A percentile compares a stretch with the other conserved stretches of the same genome.
Conservation (phyloP, 2,888 invertebrate species). For the Heterodera filipjevi region DNA sequence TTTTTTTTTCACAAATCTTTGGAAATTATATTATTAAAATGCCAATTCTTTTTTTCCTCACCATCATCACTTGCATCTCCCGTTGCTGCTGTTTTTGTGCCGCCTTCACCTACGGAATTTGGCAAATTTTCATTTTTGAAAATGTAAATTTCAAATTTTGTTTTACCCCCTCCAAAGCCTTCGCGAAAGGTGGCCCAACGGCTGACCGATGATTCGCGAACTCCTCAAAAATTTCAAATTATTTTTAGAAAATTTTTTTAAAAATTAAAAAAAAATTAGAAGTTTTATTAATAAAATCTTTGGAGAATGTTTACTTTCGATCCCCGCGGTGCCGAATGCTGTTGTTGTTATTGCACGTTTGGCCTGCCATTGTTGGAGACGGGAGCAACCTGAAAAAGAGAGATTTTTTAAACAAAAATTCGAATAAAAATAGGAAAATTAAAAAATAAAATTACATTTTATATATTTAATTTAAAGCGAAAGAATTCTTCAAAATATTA, state of each 20-base stretch:
- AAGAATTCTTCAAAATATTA: too few relatives aligned
- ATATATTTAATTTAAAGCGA: too few relatives aligned
- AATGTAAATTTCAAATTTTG: background rate
- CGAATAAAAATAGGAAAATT: background rate
- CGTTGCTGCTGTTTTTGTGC: background rate
- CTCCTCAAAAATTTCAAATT: background rate
- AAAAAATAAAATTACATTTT: too few relatives aligned
- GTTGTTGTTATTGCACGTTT: background rate
- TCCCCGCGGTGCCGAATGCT: background rate
- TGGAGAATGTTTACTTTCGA: too few relatives aligned
- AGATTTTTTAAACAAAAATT: background rate
- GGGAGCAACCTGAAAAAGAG: slow-evolving; percentile 8
- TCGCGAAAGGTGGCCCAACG: slow-evolving; percentile 2
- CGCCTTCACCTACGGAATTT: background rate
- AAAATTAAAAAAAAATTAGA: too few relatives aligned
- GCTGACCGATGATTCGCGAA: background rate
- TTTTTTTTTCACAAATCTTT: too few relatives aligned
- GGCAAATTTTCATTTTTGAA: background rate
- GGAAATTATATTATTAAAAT: background rate
- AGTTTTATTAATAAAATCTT: too few relatives aligned
- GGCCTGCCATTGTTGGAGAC: background rate
- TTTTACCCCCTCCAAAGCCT: background rate
- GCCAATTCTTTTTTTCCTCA: too few relatives aligned
- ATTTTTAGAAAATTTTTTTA: background rate
- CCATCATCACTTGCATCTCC: background rate